Base-by-base conservation (phyloP, 2,113 vertebrate species). In the Sus scrofa region DNA sequence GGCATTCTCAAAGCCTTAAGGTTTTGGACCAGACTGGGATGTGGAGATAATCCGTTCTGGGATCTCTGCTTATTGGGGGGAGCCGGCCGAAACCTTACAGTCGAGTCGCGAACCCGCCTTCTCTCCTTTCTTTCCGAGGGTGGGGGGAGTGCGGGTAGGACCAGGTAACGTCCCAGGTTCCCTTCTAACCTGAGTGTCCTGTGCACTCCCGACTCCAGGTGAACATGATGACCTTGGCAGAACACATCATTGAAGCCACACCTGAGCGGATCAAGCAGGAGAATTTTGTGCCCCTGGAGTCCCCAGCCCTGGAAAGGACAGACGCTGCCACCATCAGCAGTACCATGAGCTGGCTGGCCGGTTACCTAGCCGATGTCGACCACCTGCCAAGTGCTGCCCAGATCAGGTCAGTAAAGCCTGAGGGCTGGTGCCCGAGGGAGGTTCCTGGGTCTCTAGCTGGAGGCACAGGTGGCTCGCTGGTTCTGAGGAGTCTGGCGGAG, bases 271-370 rank as follows among this genome's bases (percentile, higher is more conserved):
- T 99, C 98, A 99, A 99, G 98, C 99, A 99, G 98, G 99, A 99
- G 98, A 99, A 98, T 98, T 99, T 99, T 97, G 98, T 98, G 85
- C 98, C 99, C 32, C 84, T 98, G 96, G 99, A 99, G 88, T 98
- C 99, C 6, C 98, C 99, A 0, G 98, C 99, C n/a, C 83, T 97
- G 79, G 99, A 99, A 71, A 98, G 98, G 74, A 97, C 98, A 0
- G 99, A 99, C 58, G 98, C 98, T 32, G 98, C 99, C 94, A 98
- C 99, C 87, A 98, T 99, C 95, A 99, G 99, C 98, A 99, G 98
- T 98, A 99, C 99, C 2, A 99, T 99, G 99, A 99, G 99, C 99
- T 99, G 99, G 99, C 99, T 99, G 98, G 99, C 99, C 98, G 99
- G 99, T 99, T 99, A 99, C 98, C 99, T 99, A 60, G 99, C 99